These are phyloP conservation scores for Petroica traversi DNA, from an alignment of 2,113 vertebrate genomes.

Conservation along the genomic window DNA sequence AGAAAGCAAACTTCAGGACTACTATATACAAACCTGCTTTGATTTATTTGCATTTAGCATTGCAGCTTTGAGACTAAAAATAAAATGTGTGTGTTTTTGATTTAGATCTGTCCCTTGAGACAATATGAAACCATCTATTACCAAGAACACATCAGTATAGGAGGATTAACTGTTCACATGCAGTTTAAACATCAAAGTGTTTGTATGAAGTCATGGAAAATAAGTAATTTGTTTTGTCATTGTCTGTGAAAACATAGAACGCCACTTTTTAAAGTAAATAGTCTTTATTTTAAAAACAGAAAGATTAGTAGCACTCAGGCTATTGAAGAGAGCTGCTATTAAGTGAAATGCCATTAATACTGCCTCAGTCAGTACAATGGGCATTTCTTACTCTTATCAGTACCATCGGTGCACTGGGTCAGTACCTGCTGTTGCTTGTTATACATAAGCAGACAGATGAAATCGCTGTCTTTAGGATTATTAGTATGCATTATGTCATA, in stretches of 20 bases:
- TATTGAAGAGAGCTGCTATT: constrained; percentile 8
- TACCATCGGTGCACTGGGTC: constrained; percentile 14
- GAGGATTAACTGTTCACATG: constrained; percentile 71
- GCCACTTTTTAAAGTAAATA: constrained; percentile 56
- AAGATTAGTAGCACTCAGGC: constrained; percentile 39
- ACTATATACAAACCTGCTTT: constrained; percentile 40
- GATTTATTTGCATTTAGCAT: constrained; percentile 63
- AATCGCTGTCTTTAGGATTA: neutral
- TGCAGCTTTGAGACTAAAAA: constrained; percentile 63
- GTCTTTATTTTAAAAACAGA: constrained; percentile 55
- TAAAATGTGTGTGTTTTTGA: constrained; percentile 64
- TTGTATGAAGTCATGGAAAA: constrained; percentile 68
- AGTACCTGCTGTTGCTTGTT: constrained; percentile 42
- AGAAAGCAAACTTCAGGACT: constrained; percentile 18
- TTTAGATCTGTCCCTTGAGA: constrained; percentile 58
- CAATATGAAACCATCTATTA: constrained; percentile 23
- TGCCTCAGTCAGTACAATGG: neutral
- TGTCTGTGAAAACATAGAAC: constrained; percentile 43
- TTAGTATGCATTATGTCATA: constrained; percentile 12
- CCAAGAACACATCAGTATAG: constrained; percentile 48
- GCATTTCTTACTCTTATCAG: constrained; percentile 18
- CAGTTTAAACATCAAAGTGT: constrained; percentile 64
- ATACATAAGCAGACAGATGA: constrained; percentile 31
- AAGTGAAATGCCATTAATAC: constrained; percentile 48
- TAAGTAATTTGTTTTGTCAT: constrained; percentile 68